Evolutionary conservation across 2,113 vertebrate species (phyloP).

Genomic region (Piliocolobus tephrosceles): DNA sequence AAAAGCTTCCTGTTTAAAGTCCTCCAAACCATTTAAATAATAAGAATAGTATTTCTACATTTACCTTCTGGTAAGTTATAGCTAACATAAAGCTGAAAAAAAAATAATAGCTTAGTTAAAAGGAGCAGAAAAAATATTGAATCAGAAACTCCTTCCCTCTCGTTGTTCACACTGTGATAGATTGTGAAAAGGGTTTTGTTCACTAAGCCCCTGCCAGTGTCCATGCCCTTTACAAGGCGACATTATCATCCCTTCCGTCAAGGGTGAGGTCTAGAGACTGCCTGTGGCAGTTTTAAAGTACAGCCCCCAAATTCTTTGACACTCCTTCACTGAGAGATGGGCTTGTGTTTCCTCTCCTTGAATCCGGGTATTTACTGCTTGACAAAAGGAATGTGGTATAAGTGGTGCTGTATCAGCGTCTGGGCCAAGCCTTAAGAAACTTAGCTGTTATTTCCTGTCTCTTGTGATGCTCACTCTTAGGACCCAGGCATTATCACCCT

Average conservation of each 20-base stretch:
- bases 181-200: neutral
- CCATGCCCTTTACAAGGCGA: neutral
- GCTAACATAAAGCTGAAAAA: neutral
- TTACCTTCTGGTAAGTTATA: constrained; percentile 36
- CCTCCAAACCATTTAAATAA: constrained; percentile 33
- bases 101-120: constrained; percentile 41
- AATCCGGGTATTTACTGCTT: neutral
- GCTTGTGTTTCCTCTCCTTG: neutral
- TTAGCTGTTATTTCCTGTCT: neutral
- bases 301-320: neutral
- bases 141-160: neutral
- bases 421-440: neutral
- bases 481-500: neutral
- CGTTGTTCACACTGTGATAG: neutral
- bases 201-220: neutral
- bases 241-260: neutral
- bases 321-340: neutral
- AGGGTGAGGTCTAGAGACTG: neutral
- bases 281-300: neutral
- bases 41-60: constrained; percentile 51
- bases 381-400: too few relatives aligned
- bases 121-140: neutral
- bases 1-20: constrained; percentile 50
- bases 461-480: neutral
- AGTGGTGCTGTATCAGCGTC: neutral